Evolutionary conservation across 2,888 invertebrate species (phyloP).

Genomic region (Parnassius orleans): DNA sequence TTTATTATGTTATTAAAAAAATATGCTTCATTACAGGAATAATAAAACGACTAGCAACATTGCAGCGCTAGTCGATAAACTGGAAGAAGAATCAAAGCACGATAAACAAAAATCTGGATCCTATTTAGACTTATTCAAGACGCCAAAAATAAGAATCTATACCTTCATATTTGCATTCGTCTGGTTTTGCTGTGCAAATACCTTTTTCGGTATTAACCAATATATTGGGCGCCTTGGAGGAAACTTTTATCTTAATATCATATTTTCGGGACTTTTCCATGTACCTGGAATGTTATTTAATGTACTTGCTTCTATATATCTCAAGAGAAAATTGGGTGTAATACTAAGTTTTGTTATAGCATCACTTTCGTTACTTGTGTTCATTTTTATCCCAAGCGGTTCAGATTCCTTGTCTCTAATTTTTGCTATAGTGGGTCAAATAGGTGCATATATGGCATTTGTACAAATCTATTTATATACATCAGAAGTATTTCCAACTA

Average conservation of each 20-base stretch:
- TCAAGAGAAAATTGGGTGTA: slow-evolving; percentile 55
- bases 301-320: slow-evolving; percentile 51
- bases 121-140: slow-evolving; percentile 83
- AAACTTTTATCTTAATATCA: slow-evolving; percentile 89
- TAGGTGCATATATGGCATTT: slow-evolving; percentile 86
- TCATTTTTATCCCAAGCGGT: slow-evolving; percentile 56
- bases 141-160: slow-evolving; percentile 84
- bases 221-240: slow-evolving; percentile 89
- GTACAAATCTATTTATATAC: slow-evolving; percentile 32
- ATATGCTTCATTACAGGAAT: slow-evolving; percentile 55
- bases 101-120: slow-evolving; percentile 51
- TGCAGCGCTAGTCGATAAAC: slow-evolving; percentile 54
- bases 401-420: slow-evolving; percentile 75
- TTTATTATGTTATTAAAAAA: too few relatives aligned
- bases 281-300: slow-evolving; percentile 54
- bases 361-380: slow-evolving; percentile 54
- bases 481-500: slow-evolving; percentile 93
- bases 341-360: slow-evolving; percentile 52
- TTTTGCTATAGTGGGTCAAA: slow-evolving; percentile 87
- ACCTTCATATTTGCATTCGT: slow-evolving; percentile 85
- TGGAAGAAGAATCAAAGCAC: slow-evolving; percentile 44
- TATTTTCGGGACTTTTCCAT: slow-evolving; percentile 81
- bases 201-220: slow-evolving; percentile 91
- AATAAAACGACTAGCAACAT: slow-evolving; percentile 57
- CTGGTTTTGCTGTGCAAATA: slow-evolving; percentile 90